These are phyloP conservation scores for Bradysia coprophila DNA, from an alignment of 1,140 invertebrate species.

Conservation along the genomic window DNA sequence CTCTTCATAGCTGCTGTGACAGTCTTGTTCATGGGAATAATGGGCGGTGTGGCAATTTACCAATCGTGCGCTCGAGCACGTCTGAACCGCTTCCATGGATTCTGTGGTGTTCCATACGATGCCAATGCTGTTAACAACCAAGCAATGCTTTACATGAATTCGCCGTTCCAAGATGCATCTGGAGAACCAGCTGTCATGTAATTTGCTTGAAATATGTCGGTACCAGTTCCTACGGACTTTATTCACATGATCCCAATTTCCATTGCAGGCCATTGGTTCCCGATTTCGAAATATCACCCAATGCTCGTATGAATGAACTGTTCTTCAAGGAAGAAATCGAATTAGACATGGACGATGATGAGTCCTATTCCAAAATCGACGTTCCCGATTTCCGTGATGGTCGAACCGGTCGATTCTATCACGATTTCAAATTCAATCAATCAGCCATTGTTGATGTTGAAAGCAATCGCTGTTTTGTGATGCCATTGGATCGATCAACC, in stretches of 20 bases:
- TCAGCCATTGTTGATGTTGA: slow-evolving; percentile 65
- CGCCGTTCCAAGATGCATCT: slow-evolving; percentile 4
- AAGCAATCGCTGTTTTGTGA: slow-evolving; percentile 62
- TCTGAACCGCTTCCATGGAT: slow-evolving; percentile 38
- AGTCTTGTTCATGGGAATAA: slow-evolving; percentile 53
- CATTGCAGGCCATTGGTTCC: too few relatives aligned
- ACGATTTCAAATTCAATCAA: slow-evolving; percentile 71
- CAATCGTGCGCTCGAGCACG: slow-evolving; percentile 44
- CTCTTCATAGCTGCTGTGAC: slow-evolving; percentile 51
- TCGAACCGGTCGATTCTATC: slow-evolving; percentile 60
- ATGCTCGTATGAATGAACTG: too few relatives aligned
- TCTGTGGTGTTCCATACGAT: slow-evolving; percentile 45
- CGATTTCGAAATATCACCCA: too few relatives aligned
- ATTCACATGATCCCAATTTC: not conserved
- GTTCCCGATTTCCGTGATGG: slow-evolving; percentile 64
- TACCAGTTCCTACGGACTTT: too few relatives aligned
- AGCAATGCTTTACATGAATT: slow-evolving; percentile 15
- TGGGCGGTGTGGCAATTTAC: slow-evolving; percentile 59
- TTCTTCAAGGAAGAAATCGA: slow-evolving; percentile 62
- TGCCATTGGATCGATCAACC: slow-evolving; percentile 61
- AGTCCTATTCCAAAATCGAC: slow-evolving; percentile 54
- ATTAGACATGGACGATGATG: slow-evolving; percentile 41
- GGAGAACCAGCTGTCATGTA: too few relatives aligned
- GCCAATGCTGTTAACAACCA: slow-evolving; percentile 12
- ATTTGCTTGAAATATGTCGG: too few relatives aligned